Base-by-base conservation (phyloP, 2,113 vertebrate species). In the Microcebus ravelobensis region DNA sequence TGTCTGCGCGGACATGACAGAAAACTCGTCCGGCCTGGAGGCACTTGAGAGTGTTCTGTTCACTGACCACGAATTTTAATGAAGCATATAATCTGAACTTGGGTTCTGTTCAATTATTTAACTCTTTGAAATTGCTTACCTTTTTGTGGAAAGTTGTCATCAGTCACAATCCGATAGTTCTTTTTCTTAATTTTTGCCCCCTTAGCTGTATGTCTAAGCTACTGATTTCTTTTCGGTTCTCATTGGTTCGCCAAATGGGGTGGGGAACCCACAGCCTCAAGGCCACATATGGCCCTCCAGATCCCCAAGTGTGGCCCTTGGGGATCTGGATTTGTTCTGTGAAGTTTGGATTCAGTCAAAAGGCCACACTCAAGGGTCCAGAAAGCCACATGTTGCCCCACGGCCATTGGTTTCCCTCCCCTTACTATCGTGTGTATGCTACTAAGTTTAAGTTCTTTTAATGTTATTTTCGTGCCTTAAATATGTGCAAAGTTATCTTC, bases 81-180 rank as follows among this genome's bases (percentile, higher is more conserved):
- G 89, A 95, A 90, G 93, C 86, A 29, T 77, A 55, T 76, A 48
- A 93, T 85, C 27, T 65, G 29, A 92, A 95, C 68, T 94, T 57
- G 25, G 63, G n/a, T 59, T 94, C 74, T 76, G 52, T 84, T 97
- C 79, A 84, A 73, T 94, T 67, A 76, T 92, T 71, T 92, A 74
- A 74, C 55, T 76, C 29, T n/a, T 93, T 67, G 70, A 52, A 94
- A 91, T 52, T 79, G 27, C 92, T 97, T 93, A 80, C 79, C 52
- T 91, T 96, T 96, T 48, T 48, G 57, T 95, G 27, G 91, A 90
- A 77, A 73, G 50, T 42, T 55, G 68, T 89, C 50, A 86, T 52
- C 42, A 85, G 83, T 45, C 88, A 55, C 6, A 85, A 77, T 39
- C 48, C 27, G 71, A 39, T 65, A 2, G 21, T 59, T 55, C 8